phyloP scores from a whole-genome alignment of 2,797 vertebrate genomes.

The Mormyrops boulengeri region DNA sequence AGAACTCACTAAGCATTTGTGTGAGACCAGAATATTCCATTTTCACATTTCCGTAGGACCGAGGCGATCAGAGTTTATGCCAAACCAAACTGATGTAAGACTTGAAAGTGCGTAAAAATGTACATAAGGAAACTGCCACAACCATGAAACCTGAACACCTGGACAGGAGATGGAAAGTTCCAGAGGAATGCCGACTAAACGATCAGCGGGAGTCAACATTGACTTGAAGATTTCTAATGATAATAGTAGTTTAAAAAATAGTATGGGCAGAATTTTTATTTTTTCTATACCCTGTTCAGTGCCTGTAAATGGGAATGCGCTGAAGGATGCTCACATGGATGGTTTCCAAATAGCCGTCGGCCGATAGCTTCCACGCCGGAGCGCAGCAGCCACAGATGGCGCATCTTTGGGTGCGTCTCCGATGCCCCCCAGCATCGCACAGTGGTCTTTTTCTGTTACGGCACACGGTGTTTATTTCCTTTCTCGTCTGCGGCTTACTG shows the following conservation, averaged over 20 bases:
- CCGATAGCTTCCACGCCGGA: not conserved
- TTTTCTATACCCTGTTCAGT: not conserved
- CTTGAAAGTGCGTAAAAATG: not conserved
- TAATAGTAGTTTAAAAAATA: not conserved
- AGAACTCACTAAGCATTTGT: not conserved
- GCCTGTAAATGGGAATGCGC: not conserved
- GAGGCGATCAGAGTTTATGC: not conserved
- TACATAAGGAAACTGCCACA: not conserved
- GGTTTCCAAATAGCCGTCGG: not conserved
- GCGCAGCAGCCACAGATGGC: not conserved
- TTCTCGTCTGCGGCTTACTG: not conserved
- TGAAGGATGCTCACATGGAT: not conserved
- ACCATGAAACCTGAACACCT: not conserved
- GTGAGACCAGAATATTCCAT: not conserved
- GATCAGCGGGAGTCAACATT: not conserved
- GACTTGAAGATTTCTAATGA: not conserved
- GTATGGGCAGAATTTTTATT: not conserved
- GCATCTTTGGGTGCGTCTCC: not conserved
- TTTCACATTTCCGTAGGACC: not conserved
- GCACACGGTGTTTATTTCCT: not conserved
- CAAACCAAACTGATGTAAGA: not conserved
- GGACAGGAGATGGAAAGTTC: not conserved
- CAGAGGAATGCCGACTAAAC: not conserved
- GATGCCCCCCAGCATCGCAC: not conserved
- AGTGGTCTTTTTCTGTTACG: not conserved